These are phyloP conservation scores for Acleris laterana DNA, from an alignment of 2,888 invertebrate genomes.

Conservation along the genomic window DNA sequence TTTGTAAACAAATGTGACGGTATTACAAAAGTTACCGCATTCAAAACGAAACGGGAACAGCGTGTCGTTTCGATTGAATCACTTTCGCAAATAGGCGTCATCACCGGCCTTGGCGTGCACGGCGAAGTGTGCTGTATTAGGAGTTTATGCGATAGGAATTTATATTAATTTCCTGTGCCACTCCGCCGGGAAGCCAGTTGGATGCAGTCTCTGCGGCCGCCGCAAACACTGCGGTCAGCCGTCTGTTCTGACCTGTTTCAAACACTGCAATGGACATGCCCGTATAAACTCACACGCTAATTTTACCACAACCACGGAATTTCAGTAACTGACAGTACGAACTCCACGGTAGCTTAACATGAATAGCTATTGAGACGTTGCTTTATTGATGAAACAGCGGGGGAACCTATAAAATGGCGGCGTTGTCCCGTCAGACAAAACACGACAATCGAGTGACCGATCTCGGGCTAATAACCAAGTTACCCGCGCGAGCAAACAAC, in stretches of 20 bases:
- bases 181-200: conserved; percentile 66
- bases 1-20: conserved; percentile 10
- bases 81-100: conserved; percentile 69
- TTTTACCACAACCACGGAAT: conserved; percentile 66
- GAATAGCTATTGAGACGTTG: conserved; percentile 1
- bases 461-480: conserved; percentile 26
- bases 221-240: conserved; percentile 70
- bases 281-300: conserved; percentile 73
- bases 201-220: conserved; percentile 69
- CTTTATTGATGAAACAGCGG: conserved; percentile 3
- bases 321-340: conserved; percentile 51
- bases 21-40: conserved; percentile 49
- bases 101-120: conserved; percentile 62
- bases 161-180: conserved; percentile 82
- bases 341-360: conserved; percentile 42
- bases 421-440: conserved; percentile 23
- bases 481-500: conserved; percentile 35
- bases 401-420: conserved; percentile 11
- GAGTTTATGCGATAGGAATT: conserved; percentile 78
- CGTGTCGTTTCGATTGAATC: conserved; percentile 68
- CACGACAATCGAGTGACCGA: conserved; percentile 29
- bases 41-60: conserved; percentile 63
- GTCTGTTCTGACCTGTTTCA: conserved; percentile 68
- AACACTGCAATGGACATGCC: conserved; percentile 73
- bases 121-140: conserved; percentile 60